phyloP scores from a whole-genome alignment of 2,888 invertebrate genomes.

The Sceliomorpha sp. region DNA sequence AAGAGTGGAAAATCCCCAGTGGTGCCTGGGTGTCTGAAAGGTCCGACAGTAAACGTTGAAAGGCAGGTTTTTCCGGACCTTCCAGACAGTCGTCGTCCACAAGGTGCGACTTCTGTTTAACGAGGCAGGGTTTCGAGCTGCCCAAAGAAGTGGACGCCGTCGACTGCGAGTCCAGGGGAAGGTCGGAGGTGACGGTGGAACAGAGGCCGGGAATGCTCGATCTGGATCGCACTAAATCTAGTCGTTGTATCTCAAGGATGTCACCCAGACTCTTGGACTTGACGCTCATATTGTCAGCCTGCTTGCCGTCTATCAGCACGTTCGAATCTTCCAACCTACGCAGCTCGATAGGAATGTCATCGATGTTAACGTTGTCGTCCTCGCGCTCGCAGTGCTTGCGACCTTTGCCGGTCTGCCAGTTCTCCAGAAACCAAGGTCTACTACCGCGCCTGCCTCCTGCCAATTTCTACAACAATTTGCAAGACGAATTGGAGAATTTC shows the following conservation, averaged over 20 bases:
- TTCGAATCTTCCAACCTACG: conserved; percentile 87
- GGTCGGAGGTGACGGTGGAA: conserved; percentile 68
- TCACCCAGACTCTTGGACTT: conserved; percentile 93
- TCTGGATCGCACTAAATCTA: conserved; percentile 87
- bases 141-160: conserved; percentile 64
- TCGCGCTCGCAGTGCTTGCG: conserved; percentile 63
- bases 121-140: conserved; percentile 85
- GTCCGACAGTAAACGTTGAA: conserved; percentile 80
- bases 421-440: conserved; percentile 89
- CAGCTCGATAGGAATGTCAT: conserved; percentile 93
- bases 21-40: conserved; percentile 83
- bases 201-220: conserved; percentile 87
- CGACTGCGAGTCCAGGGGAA: conserved; percentile 44
- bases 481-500: too few species aligned
- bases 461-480: conserved; percentile 86
- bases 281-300: conserved; percentile 82
- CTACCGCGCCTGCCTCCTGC: conserved; percentile 85
- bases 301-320: conserved; percentile 42
- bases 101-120: conserved; percentile 92
- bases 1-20: too few species aligned
- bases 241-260: conserved; percentile 88
- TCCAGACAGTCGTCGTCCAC: conserved; percentile 82
- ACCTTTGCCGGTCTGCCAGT: conserved; percentile 84
- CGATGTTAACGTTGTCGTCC: conserved; percentile 83
- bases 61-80: conserved; percentile 81